Base-by-base conservation (phyloP, 2,797 vertebrate genomes). In the Lagodon rhomboides region DNA sequence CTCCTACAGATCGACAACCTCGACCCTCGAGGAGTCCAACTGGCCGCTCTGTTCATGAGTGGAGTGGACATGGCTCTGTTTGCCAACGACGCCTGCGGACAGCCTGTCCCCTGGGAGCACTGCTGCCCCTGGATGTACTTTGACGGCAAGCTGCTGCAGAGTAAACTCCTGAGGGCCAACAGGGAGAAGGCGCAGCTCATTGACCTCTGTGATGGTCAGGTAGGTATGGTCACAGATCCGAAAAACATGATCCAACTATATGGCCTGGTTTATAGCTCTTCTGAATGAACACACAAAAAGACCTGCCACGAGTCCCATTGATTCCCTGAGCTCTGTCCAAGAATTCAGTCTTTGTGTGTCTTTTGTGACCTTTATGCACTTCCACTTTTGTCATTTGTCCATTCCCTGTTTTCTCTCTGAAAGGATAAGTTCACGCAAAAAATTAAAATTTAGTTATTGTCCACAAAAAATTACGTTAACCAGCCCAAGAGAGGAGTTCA, bases 171-270 rank as follows among this genome's bases (percentile, higher is more conserved):
- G 87, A 95, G 95, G 95, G 97, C 97, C 91, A 97, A 93, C 92
- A 94, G 97, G 92, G 97, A 98, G 90, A 98, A 97, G 92, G 96
- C 96, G 87, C 97, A 96, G 22, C 97, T 99, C 93, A 97, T 98
- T 89, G 97, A 98, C 97, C 97, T 99, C 97, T 99, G 98, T 97
- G 98, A 98, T 85, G 97, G 97, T 97, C 98, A 99, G 98, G 98
- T 98, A 96, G 54, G 94, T 88, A 60, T 66, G 47, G 51, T 66
- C 27, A 22, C 67, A 34, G 8, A 34, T 34, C 30, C 30, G 30
- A 30, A 30, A 30, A 30, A 30, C 41, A 0, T 2, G 3, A 16
- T 61, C 23, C 1, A 0, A 22, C 34, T 25, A 12, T 0, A 25
- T 20, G 12, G 4, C 34, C 55, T 5, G 13, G 12, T 34, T 50